phyloP scores from a whole-genome alignment of 1,140 invertebrate species.

The Globodera rostochiensis region DNA sequence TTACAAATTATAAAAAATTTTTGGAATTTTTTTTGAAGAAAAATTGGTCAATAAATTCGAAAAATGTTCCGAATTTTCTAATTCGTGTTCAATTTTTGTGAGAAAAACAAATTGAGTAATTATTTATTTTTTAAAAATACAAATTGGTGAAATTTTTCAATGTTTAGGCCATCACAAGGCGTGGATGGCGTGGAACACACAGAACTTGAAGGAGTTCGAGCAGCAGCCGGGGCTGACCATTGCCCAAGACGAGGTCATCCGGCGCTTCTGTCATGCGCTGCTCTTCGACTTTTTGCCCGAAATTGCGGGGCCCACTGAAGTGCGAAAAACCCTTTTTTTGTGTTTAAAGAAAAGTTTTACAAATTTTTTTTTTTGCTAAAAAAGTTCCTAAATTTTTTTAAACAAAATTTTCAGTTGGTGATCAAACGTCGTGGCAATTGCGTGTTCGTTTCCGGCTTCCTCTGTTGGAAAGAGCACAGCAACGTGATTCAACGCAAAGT shows the following conservation, averaged over 20 bases:
- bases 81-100: too few species aligned
- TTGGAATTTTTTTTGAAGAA: too few species aligned
- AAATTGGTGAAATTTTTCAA: too few species aligned
- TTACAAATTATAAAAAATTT: too few species aligned
- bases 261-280: conserved; percentile 63
- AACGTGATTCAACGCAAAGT: conserved; percentile 20
- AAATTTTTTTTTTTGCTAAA: background rate
- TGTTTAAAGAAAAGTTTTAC: background rate
- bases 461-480: conserved; percentile 39
- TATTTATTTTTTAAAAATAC: too few species aligned
- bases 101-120: too few species aligned
- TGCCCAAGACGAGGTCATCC: conserved; percentile 62
- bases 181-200: conserved; percentile 64
- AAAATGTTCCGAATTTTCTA: too few species aligned
- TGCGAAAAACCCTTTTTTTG: conserved; percentile 14
- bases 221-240: conserved; percentile 56
- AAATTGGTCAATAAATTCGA: too few species aligned
- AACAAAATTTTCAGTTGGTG: conserved; percentile 52
- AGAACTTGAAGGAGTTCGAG: conserved; percentile 63
- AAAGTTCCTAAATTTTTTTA: background rate
- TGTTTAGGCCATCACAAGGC: conserved; percentile 50
- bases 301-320: conserved; percentile 51
- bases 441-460: conserved; percentile 59
- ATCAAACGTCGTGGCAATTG: conserved; percentile 64
- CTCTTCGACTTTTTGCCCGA: conserved; percentile 56